Base-by-base conservation (phyloP, 2,888 invertebrate species). In the Brachylomia viminalis region DNA sequence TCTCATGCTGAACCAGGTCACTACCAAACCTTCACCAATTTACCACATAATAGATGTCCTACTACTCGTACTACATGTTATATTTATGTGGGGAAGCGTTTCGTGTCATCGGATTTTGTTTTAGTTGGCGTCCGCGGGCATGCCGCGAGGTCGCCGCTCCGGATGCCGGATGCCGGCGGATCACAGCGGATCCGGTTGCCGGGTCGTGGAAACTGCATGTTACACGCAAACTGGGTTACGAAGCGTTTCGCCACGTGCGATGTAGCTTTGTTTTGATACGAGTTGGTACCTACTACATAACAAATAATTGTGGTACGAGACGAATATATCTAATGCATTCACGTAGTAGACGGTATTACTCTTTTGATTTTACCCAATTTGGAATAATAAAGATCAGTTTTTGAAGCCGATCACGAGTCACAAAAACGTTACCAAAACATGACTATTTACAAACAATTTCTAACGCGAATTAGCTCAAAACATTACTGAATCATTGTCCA, bases 81-180 rank as follows among this genome's bases (percentile, higher is more conserved):
- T 79, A 72, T 81, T 72, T 72, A 82, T 82, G 79, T 74, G 49
- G 68, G 87, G 84, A 84, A 88, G 89, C 89, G 90, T 88, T 89
- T 83, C 88, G 83, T 87, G 85, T 87, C 88, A 84, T 86, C 87
- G 80, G 82, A 82, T 88, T 87, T 87, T 92, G 90, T 91, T 90
- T 89, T 84, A 90, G 90, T 92, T 92, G 92, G 92, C 92, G 89
- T 84, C 84, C 77, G 70, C 62, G 42, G 67, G 75, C 74, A 59
- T 47, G 75, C 71, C 79, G 71, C 90, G 91, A 91, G 92, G 91
- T 84, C 88, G 82, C 77, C 84, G 84, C 83, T 83, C 83, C 77
- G 79, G 83, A 87, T 88, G 88, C 90, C 88, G n/a, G n/a, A n/a
- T n/a, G n/a, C n/a, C n/a, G 84, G 75, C 77, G 75, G 86, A 84